A percentile compares a stretch with the other conserved stretches of the same genome.
phyloP scores from a whole-genome alignment of 2,113 vertebrate species.

The Castor canadensis region DNA sequence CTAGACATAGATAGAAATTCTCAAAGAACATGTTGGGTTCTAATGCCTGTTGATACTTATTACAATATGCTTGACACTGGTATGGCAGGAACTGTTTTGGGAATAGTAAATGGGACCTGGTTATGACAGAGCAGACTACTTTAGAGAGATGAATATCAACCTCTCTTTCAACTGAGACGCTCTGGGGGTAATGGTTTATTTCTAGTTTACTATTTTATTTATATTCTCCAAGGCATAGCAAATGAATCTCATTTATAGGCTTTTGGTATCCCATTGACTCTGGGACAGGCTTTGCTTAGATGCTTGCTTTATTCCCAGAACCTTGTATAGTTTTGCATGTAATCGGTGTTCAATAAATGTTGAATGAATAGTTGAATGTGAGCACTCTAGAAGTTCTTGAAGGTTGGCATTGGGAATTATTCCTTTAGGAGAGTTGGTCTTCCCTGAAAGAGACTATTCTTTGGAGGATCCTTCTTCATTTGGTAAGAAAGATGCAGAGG shows the following conservation, averaged over 20 bases:
- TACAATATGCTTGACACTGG: neutral
- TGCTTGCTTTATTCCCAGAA: neutral
- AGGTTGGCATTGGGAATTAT: neutral
- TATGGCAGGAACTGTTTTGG: neutral
- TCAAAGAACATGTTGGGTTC: constrained; percentile 26
- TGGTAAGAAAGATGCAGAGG: neutral
- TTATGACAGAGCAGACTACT: neutral
- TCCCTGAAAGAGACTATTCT: neutral
- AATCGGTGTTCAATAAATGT: neutral
- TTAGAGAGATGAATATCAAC: constrained; percentile 48
- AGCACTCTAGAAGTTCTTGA: neutral
- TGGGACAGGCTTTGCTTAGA: neutral
- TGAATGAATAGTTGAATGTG: neutral
- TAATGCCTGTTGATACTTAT: neutral
- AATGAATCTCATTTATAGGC: neutral
- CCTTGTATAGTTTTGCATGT: neutral
- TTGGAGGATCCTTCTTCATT: constrained; percentile 9
- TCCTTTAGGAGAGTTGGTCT: neutral
- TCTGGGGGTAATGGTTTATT: neutral
- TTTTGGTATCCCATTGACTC: neutral
- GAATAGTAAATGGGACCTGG: neutral
- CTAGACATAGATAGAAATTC: neutral
- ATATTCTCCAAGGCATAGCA: neutral
- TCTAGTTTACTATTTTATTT: constrained; percentile 30
- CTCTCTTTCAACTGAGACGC: constrained; percentile 23